These are phyloP conservation scores for Carabus problematicus DNA, from an alignment of 2,888 invertebrate genomes.

Conservation along the genomic window DNA sequence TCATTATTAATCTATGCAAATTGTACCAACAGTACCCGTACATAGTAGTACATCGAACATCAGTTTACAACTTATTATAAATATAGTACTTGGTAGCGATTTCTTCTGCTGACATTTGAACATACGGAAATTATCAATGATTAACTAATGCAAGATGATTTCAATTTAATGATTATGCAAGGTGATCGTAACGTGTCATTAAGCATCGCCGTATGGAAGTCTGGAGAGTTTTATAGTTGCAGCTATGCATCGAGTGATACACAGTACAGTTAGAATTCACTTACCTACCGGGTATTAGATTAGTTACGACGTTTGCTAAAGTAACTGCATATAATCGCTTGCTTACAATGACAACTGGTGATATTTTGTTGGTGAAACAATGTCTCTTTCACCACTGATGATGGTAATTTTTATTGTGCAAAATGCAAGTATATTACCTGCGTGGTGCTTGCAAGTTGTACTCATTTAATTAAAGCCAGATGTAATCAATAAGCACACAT, in stretches of 20 bases:
- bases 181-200: not conserved
- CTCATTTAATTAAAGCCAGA: slow-evolving; percentile 21
- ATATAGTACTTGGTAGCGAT: too few species aligned
- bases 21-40: slow-evolving; percentile 34
- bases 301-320: too few species aligned
- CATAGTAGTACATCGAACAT: too few species aligned
- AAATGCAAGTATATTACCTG: not conserved
- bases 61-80: too few species aligned
- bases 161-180: slow-evolving; percentile 12
- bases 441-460: slow-evolving; percentile 1
- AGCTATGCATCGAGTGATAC: too few species aligned
- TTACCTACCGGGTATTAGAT: too few species aligned
- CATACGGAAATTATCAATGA: slow-evolving; percentile 11
- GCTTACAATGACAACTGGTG: too few species aligned
- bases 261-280: too few species aligned
- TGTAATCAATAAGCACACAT: slow-evolving; percentile 13
- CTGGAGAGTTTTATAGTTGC: too few species aligned
- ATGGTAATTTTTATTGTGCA: not conserved
- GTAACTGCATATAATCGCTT: too few species aligned
- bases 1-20: slow-evolving; percentile 49
- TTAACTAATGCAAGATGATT: slow-evolving; percentile 18
- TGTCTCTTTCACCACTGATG: too few species aligned
- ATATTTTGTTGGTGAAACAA: too few species aligned
- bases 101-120: not conserved
- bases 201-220: not conserved